Percentiles rank a stretch among this genome's conserved stretches.
phyloP scores from a whole-genome alignment of 2,888 invertebrate species.

The Drosophila fungiperda region DNA sequence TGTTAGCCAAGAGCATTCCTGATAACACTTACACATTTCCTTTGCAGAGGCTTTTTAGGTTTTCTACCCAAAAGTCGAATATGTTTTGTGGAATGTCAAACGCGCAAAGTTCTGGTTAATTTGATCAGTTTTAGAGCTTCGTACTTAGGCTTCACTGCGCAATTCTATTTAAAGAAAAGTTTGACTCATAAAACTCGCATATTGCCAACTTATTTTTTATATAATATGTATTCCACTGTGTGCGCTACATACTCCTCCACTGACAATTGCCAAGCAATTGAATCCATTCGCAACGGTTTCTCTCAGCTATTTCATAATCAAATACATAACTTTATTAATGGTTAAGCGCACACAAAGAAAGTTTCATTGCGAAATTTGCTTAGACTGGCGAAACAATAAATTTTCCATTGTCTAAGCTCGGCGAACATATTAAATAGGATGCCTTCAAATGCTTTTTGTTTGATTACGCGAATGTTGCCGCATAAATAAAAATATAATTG shows the following conservation, averaged over 20 bases:
- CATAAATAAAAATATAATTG: slow-evolving; percentile 79
- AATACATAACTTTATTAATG: slow-evolving; percentile 78
- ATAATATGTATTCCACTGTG: slow-evolving; percentile 39
- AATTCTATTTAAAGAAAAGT: slow-evolving; percentile 65
- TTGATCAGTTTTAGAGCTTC: slow-evolving; percentile 51
- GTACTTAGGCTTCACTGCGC: slow-evolving; percentile 45
- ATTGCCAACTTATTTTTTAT: slow-evolving; percentile 54
- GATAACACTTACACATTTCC: neutral
- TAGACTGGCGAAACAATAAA: slow-evolving; percentile 78
- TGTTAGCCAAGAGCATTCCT: slow-evolving; percentile 2
- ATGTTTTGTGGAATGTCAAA: slow-evolving; percentile 7
- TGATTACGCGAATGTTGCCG: slow-evolving; percentile 75
- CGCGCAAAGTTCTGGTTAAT: slow-evolving; percentile 36
- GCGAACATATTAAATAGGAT: slow-evolving; percentile 18
- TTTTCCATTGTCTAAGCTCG: slow-evolving; percentile 63
- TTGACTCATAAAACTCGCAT: slow-evolving; percentile 63
- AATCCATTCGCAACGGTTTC: slow-evolving; percentile 61
- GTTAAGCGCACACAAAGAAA: slow-evolving; percentile 39
- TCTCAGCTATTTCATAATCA: slow-evolving; percentile 65
- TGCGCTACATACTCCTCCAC: neutral
- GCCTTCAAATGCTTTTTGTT: slow-evolving; percentile 57
- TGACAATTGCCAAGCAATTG: slow-evolving; percentile 68
- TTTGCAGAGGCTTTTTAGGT: neutral
- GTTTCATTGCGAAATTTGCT: slow-evolving; percentile 69
- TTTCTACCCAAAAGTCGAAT: neutral